These are phyloP conservation scores for Gavialis gangeticus DNA, from an alignment of 2,113 vertebrate genomes.

Conservation along the genomic window DNA sequence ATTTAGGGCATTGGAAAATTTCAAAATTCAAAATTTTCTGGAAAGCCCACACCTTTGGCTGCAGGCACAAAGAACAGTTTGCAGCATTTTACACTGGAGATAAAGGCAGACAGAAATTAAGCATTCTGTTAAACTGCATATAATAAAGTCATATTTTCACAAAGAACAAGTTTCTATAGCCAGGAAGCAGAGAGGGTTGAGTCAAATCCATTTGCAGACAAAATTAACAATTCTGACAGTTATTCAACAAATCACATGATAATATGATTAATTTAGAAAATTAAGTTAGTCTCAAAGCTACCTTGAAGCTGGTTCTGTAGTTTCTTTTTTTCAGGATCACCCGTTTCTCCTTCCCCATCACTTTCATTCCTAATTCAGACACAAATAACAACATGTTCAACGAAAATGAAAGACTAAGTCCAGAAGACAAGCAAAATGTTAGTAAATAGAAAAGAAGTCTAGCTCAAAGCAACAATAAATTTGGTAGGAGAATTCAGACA, in stretches of 20 bases:
- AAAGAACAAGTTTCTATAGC: not conserved
- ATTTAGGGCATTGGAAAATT: too few species aligned
- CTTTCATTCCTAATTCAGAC: slow-evolving; percentile 92
- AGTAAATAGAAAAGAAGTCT: not conserved
- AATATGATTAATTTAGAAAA: not conserved
- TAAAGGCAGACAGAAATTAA: not conserved
- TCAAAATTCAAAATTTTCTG: too few species aligned
- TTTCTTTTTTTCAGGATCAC: slow-evolving; percentile 97
- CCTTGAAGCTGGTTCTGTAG: slow-evolving; percentile 98
- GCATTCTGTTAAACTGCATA: not conserved
- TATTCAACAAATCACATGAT: not conserved
- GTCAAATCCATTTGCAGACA: not conserved
- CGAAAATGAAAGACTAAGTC: not conserved
- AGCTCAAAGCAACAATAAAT: not conserved
- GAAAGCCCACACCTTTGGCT: too few species aligned
- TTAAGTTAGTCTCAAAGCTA: slow-evolving; percentile 66
- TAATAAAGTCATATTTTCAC: not conserved
- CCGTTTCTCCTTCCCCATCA: slow-evolving; percentile 94
- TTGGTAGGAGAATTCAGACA: not conserved
- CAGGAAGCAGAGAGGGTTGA: not conserved
- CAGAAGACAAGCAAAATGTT: not conserved
- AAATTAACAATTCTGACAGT: not conserved
- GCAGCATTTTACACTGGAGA: not conserved
- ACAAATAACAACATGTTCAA: not conserved
- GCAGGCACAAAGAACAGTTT: not conserved